Conservation (phyloP, 2,888 invertebrate genomes). For the Glyphotaelius pellucidus region DNA sequence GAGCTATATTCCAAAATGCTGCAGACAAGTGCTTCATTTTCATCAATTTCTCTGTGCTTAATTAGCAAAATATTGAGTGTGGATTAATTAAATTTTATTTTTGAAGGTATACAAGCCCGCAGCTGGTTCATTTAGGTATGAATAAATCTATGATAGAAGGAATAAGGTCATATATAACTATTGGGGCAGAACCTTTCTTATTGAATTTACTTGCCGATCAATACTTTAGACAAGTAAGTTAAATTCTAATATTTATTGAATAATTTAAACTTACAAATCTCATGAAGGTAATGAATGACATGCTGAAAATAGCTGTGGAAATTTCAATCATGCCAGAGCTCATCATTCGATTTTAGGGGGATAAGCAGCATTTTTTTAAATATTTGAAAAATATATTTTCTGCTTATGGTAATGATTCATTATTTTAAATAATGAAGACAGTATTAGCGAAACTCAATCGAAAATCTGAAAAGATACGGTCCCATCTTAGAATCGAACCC, state of each 20-base stretch:
- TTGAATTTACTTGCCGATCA: conserved; percentile 70
- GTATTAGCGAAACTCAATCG: too few species aligned
- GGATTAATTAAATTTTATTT: neutral
- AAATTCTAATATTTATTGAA: conserved; percentile 2
- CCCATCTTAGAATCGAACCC: too few species aligned
- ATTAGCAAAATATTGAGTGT: neutral
- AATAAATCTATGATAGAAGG: conserved; percentile 42
- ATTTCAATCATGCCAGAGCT: neutral
- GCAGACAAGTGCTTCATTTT: too few species aligned
- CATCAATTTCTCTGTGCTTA: too few species aligned
- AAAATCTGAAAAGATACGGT: too few species aligned
- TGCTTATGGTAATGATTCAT: neutral
- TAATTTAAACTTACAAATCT: neutral
- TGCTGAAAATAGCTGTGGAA: neutral
- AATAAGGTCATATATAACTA: conserved; percentile 53
- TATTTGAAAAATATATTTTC: neutral
- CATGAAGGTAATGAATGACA: neutral
- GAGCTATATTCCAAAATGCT: too few species aligned
- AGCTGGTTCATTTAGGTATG: conserved; percentile 45
- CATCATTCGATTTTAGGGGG: neutral
- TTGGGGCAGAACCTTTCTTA: conserved; percentile 69
- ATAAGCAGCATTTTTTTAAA: too few species aligned
- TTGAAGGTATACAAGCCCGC: conserved; percentile 42
- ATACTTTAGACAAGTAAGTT: conserved; percentile 71
- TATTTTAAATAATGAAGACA: too few species aligned